A percentile compares a stretch with the other conserved stretches of the same genome.
phyloP scores from a whole-genome alignment of 2,113 vertebrate genomes.

The Cyanoliseus patagonus region DNA sequence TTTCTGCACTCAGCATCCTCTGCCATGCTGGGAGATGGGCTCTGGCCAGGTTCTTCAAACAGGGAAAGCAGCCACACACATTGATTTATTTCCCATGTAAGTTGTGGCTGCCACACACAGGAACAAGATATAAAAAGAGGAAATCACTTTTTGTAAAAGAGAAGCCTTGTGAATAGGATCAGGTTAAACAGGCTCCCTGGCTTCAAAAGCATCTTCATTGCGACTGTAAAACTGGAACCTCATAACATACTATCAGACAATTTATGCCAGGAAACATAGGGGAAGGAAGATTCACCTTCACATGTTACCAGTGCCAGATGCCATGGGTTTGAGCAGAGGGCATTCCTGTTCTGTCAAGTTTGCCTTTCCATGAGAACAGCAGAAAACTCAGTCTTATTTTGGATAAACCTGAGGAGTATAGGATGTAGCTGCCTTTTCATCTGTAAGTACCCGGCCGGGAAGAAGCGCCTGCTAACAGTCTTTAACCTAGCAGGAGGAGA shows the following conservation, averaged over 20 bases:
- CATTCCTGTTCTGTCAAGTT: neutral
- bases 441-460: neutral
- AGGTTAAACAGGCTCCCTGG: neutral
- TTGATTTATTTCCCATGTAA: neutral
- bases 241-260: rapidly evolving
- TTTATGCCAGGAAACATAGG: neutral
- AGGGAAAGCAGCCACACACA: neutral
- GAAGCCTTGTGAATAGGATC: neutral
- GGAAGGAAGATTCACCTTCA: neutral
- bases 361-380: neutral
- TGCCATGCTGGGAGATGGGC: neutral
- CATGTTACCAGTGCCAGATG: neutral
- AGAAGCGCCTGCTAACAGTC: neutral
- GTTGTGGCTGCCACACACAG: rapidly evolving
- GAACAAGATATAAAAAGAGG: neutral
- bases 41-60: neutral
- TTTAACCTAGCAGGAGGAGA: neutral
- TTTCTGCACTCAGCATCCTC: neutral
- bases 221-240: neutral
- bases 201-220: neutral
- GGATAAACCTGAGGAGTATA: too few relatives aligned
- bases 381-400: neutral
- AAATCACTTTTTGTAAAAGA: neutral
- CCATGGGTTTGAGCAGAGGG: neutral
- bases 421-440: neutral